phyloP scores from a whole-genome alignment of 1,140 invertebrate species.

The Hypsibius dujardini region DNA sequence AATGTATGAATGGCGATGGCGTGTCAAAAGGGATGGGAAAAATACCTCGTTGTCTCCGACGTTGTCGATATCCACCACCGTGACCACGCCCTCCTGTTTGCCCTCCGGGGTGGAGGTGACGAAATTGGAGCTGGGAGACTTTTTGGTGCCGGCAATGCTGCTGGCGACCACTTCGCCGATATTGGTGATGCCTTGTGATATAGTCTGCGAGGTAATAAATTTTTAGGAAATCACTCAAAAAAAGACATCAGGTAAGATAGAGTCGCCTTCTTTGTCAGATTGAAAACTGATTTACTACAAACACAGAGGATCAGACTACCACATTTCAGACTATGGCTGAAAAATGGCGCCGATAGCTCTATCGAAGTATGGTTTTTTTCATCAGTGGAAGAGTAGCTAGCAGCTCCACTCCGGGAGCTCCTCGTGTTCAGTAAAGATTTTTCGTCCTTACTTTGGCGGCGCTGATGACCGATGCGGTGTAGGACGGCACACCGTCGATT shows the following conservation, averaged over 20 bases:
- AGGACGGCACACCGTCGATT: conserved; percentile 60
- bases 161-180: conserved; percentile 82
- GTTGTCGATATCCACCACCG: conserved; percentile 59
- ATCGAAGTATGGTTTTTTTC: too few relatives aligned
- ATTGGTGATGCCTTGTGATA: conserved; percentile 43
- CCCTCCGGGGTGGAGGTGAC: conserved; percentile 34
- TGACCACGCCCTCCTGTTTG: conserved; percentile 58
- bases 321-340: too few relatives aligned
- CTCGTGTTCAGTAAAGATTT: conserved; percentile 20
- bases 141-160: conserved; percentile 53
- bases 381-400: too few relatives aligned
- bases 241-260: too few relatives aligned
- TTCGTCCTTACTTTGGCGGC: conserved; percentile 56
- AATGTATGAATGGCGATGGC: too few relatives aligned
- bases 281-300: too few relatives aligned
- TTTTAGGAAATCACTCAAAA: conserved; percentile 15
- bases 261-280: too few relatives aligned
- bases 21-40: too few relatives aligned
- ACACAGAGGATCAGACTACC: too few relatives aligned
- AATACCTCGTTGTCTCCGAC: conserved; percentile 28
- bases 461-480: conserved; percentile 81
- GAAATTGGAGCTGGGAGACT: conserved; percentile 22
- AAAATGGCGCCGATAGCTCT: too few relatives aligned
- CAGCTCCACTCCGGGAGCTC: too few relatives aligned
- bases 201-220: conserved; percentile 27